Percentiles rank a stretch among this genome's conserved stretches.
Conservation (phyloP, 2,888 invertebrate species). For the Euclidia mi region DNA sequence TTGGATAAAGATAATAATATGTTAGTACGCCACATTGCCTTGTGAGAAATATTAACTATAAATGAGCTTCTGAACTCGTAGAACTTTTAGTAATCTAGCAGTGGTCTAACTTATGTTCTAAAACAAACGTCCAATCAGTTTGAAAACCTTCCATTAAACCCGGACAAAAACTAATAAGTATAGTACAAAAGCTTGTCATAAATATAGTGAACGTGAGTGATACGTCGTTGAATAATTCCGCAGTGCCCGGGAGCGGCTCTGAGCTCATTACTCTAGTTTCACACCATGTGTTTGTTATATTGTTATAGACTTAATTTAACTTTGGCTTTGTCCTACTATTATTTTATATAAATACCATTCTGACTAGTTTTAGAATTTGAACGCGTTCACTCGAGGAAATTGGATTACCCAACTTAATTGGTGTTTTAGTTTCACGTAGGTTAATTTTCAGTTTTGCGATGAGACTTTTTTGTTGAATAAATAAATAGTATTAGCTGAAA, state of each 20-base stretch:
- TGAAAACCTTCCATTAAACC: no score
- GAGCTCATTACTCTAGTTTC: slow-evolving; percentile 57
- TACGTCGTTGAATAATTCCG: slow-evolving; percentile 56
- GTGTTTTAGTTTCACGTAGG: slow-evolving; percentile 19
- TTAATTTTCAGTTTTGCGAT: slow-evolving; percentile 10
- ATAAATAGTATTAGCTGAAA: not conserved
- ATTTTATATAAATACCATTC: slow-evolving; percentile 48
- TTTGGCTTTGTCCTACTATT: slow-evolving; percentile 57
- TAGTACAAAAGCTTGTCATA: slow-evolving; percentile 39
- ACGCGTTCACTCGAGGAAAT: slow-evolving; percentile 25
- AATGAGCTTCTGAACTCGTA: no score
- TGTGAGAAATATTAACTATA: no score
- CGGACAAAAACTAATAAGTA: not conserved
- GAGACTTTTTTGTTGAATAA: not conserved
- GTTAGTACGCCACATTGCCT: no score
- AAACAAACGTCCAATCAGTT: no score
- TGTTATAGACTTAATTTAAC: slow-evolving; percentile 63
- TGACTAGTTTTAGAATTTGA: slow-evolving; percentile 43
- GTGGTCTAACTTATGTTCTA: no score
- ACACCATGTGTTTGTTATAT: slow-evolving; percentile 57
- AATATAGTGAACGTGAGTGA: slow-evolving; percentile 45
- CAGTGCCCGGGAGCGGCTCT: slow-evolving; percentile 41
- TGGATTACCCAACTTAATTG: slow-evolving; percentile 27
- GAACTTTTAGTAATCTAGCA: no score
- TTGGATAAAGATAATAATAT: no score